Evolutionary conservation across 2,888 invertebrate species (phyloP), one percentile per base, ranked within the genome.

Genomic region (Ashinkailepas kermadecensis): DNA sequence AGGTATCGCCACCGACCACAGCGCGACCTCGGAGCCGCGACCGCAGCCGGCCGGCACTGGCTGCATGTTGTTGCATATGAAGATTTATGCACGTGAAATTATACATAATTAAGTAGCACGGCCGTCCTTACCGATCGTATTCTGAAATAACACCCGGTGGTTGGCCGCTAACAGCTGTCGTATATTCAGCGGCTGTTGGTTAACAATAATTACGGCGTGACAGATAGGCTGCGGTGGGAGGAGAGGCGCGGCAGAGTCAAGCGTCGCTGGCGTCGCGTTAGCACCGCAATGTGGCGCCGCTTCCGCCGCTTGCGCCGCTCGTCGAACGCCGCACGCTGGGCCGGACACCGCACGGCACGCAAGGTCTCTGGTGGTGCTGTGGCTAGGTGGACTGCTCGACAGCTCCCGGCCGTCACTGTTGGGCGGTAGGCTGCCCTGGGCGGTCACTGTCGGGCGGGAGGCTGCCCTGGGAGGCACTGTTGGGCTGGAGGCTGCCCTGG

Each of bases 21-120:
- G 13, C 23, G 25, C 21, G 62, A 39, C 39, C 39, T 39, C 39
- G 39, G 4, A 1, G 39, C 2, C 4, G 59, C 59, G 59, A 15
- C 59, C 59, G 59, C 59, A 11, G 11, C 59, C 59, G 59, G 59
- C 11, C 59, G 59, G 12, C 59, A 62, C 18, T 18, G 62, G 18
- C 67, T 25, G 67, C 67, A n/a, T 25, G 67, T 25, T 67, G 67
- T 65, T 67, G 74, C 39, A 74, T 74, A 74, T 74, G 74, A 74
- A 74, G 74, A 74, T 74, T 74, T 74, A 74, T 74, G 74, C 74
- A 54, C 74, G 18, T 12, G 74, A 74, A 74, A 74, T 74, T 74
- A 74, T 18, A 74, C 74, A 74, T 74, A 74, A 74, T 74, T 74
- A 74, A 74, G 74, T 74, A 54, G 74, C 39, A 39, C 21, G 74